These are phyloP conservation scores for Lacanobia oleracea DNA, from an alignment of 2,888 invertebrate genomes.

Conservation along the genomic window DNA sequence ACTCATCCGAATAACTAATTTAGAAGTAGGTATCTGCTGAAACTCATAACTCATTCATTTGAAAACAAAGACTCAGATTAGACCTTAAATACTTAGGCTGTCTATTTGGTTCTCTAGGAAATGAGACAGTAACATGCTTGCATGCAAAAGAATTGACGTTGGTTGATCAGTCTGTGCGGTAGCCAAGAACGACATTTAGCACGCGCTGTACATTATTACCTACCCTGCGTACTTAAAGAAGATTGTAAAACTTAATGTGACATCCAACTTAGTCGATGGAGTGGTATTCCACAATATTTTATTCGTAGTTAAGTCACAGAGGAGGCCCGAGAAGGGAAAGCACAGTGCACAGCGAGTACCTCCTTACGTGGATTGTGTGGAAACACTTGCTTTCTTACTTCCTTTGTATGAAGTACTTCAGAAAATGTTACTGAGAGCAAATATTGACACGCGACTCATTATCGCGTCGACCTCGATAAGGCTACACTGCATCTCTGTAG, in stretches of 20 bases:
- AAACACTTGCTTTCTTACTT: conserved; percentile 70
- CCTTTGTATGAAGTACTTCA: conserved; percentile 70
- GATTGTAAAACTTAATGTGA: not conserved
- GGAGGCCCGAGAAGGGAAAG: conserved; percentile 26
- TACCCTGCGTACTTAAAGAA: not conserved
- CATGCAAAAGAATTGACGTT: not conserved
- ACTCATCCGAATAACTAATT: not conserved
- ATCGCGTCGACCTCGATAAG: conserved; percentile 86
- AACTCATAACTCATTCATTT: no score
- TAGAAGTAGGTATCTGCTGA: not conserved
- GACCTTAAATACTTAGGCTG: not conserved
- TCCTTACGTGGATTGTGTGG: conserved; percentile 46
- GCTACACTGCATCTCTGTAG: conserved; percentile 81
- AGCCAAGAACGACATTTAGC: not conserved
- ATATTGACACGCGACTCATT: conserved; percentile 86
- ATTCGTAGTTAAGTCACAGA: conserved; percentile 7
- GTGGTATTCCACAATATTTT: conserved; percentile 1
- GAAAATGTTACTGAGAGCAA: conserved; percentile 78
- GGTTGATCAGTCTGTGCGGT: not conserved
- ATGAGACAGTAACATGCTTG: not conserved
- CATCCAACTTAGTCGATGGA: conserved; percentile 3
- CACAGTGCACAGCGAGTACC: conserved; percentile 27
- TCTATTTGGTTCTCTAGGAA: not conserved
- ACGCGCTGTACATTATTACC: not conserved
- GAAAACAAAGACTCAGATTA: not conserved